Percentiles rank a stretch among this genome's conserved stretches.
These are phyloP conservation scores for Platycheirus rosarum DNA, from an alignment of 2,888 invertebrate genomes.

Conservation along the genomic window DNA sequence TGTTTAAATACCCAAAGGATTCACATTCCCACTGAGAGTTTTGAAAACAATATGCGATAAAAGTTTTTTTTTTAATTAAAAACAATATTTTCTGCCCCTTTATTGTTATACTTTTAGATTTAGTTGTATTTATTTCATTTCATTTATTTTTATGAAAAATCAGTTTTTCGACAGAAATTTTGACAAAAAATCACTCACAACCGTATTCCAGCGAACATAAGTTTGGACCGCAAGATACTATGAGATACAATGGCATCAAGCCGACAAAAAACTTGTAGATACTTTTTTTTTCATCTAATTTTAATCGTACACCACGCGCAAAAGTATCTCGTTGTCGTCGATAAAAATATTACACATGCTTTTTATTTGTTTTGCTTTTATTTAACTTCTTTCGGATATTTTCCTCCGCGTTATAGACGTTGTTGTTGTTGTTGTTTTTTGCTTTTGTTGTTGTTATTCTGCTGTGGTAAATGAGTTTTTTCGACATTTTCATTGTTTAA, in stretches of 20 bases:
- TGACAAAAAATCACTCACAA: slow-evolving; percentile 13
- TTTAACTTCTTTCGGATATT: slow-evolving; percentile 53
- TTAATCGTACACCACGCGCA: slow-evolving; percentile 58
- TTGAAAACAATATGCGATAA: background rate
- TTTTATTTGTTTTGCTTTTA: slow-evolving; percentile 61
- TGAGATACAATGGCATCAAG: slow-evolving; percentile 12
- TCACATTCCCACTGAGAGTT: slow-evolving; percentile 23
- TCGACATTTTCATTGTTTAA: slow-evolving; percentile 58
- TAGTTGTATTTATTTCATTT: no score
- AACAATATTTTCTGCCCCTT: slow-evolving; percentile 20
- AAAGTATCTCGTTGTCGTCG: slow-evolving; percentile 37
- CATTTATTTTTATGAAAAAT: slow-evolving; percentile 6
- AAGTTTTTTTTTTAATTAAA: slow-evolving; percentile 12
- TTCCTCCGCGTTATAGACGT: slow-evolving; percentile 17
- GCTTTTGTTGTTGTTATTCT: slow-evolving; percentile 14
- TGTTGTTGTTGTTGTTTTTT: slow-evolving; percentile 16
- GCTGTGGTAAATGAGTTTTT: slow-evolving; percentile 30
- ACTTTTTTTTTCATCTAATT: slow-evolving; percentile 59
- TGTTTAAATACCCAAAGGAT: slow-evolving; percentile 20
- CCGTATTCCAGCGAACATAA: slow-evolving; percentile 31
- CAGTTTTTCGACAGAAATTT: background rate
- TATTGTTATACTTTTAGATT: background rate
- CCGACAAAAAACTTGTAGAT: slow-evolving; percentile 15
- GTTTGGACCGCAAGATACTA: slow-evolving; percentile 21
- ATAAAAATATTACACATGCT: slow-evolving; percentile 53